These are phyloP conservation scores for Gymnocypris eckloni DNA, from an alignment of 2,797 vertebrate species.

Conservation along the genomic window DNA sequence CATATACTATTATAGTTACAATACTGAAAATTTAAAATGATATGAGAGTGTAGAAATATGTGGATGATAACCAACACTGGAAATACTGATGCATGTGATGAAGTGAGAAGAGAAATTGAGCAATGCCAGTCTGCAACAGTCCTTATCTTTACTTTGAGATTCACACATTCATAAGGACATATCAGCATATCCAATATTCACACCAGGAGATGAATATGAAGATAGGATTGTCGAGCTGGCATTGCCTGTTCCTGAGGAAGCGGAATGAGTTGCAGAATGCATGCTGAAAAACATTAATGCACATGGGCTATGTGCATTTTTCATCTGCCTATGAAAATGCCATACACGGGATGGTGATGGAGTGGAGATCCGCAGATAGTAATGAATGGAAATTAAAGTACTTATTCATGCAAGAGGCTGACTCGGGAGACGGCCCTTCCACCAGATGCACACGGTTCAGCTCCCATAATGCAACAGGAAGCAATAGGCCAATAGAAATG, in stretches of 20 bases:
- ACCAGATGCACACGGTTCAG: slow-evolving; percentile 77
- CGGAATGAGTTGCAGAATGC: slow-evolving; percentile 26
- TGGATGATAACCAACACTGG: slow-evolving; percentile 2
- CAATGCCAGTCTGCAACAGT: slow-evolving; percentile 41
- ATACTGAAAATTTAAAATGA: neutral
- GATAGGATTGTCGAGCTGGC: slow-evolving; percentile 58
- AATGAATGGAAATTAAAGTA: slow-evolving; percentile 79
- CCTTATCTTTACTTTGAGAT: neutral
- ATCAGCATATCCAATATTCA: slow-evolving; percentile 29
- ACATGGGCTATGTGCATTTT: slow-evolving; percentile 68
- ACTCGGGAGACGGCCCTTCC: slow-evolving; percentile 76
- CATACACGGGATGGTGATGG: slow-evolving; percentile 45
- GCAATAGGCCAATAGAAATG: slow-evolving; percentile 77
- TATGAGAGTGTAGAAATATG: slow-evolving; percentile 10
- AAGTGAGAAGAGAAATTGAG: slow-evolving; percentile 19
- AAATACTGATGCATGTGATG: slow-evolving; percentile 23
- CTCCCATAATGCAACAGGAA: slow-evolving; percentile 80
- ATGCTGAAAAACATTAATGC: slow-evolving; percentile 55
- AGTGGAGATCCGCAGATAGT: slow-evolving; percentile 63
- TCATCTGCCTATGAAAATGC: slow-evolving; percentile 38
- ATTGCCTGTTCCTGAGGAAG: slow-evolving; percentile 61
- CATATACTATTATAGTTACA: neutral
- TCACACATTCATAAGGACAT: neutral
- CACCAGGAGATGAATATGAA: slow-evolving; percentile 12
- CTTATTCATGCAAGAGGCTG: slow-evolving; percentile 89